These are phyloP conservation scores for Olivierus martensii DNA, from an alignment of 1,140 invertebrate species.

Conservation along the genomic window DNA sequence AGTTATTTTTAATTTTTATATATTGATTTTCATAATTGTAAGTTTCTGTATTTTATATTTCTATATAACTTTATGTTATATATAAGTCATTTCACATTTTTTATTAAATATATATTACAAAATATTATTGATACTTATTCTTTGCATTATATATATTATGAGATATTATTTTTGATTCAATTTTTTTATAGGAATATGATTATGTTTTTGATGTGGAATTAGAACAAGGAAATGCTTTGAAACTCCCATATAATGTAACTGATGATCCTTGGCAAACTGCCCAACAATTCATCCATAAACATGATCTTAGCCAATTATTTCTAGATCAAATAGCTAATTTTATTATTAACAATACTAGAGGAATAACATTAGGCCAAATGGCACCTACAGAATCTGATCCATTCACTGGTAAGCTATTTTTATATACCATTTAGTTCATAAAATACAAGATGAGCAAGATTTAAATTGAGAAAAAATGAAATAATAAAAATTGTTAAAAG, in stretches of 20 bases:
- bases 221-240: slow-evolving; percentile 75
- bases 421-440: neutral
- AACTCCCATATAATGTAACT: slow-evolving; percentile 73
- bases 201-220: slow-evolving; percentile 91
- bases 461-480: too few species aligned
- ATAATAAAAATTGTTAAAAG: too few species aligned
- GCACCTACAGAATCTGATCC: neutral
- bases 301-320: slow-evolving; percentile 71
- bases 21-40: too few species aligned
- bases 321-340: slow-evolving; percentile 93
- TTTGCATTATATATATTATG: neutral
- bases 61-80: too few species aligned
- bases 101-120: too few species aligned
- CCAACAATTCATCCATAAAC: slow-evolving; percentile 47
- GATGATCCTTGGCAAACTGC: slow-evolving; percentile 51
- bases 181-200: slow-evolving; percentile 62
- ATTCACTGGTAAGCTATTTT: neutral
- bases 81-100: too few species aligned
- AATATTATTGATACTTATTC: too few species aligned
- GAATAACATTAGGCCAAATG: neutral
- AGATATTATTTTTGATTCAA: neutral
- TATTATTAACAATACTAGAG: slow-evolving; percentile 64
- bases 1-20: too few species aligned
- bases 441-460: too few species aligned
- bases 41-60: too few species aligned